Conservation (phyloP, 2,113 vertebrate species). For the Onychorhynchus coronatus region DNA sequence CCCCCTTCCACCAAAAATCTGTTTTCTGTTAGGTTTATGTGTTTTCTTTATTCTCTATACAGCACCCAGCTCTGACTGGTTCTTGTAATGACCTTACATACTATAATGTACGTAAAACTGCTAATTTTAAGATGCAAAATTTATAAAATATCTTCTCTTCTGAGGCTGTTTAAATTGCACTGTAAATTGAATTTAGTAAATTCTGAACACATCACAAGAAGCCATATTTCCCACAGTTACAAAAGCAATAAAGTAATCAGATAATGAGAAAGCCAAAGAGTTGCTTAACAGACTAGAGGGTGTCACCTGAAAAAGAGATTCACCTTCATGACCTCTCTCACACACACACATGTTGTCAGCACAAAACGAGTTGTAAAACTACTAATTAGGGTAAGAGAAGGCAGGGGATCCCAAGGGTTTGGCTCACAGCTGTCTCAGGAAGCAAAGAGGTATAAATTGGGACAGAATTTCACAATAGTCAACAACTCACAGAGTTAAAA, state of each 20-base stretch:
- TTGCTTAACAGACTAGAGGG: conserved; percentile 14
- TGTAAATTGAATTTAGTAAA: conserved; percentile 16
- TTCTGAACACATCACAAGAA: not conserved
- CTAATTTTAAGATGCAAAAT: conserved; percentile 16
- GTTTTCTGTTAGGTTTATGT: conserved; percentile 64
- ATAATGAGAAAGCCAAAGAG: conserved; percentile 57
- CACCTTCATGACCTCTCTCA: conserved; percentile 61
- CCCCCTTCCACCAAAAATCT: conserved; percentile 32
- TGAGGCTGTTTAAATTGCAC: not conserved
- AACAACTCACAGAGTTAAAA: not conserved
- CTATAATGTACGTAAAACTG: not conserved
- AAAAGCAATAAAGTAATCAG: conserved; percentile 26
- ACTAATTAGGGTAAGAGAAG: conserved; percentile 62
- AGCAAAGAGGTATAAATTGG: conserved; percentile 39
- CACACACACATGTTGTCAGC: not conserved
- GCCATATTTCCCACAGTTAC: not conserved
- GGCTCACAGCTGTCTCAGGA: conserved; percentile 56
- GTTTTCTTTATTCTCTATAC: conserved; percentile 54
- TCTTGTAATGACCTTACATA: conserved; percentile 54
- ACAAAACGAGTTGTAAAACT: conserved; percentile 49
- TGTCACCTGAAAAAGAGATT: conserved; percentile 68
- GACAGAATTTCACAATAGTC: conserved; percentile 21
- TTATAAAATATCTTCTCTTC: conserved; percentile 24
- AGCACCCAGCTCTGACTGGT: conserved; percentile 36
- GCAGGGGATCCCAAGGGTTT: conserved; percentile 38